Percentiles rank a stretch among this genome's conserved stretches.
These are phyloP conservation scores for Drosophila yakuba DNA, from an alignment of 1,140 invertebrate species.

Conservation along the genomic window DNA sequence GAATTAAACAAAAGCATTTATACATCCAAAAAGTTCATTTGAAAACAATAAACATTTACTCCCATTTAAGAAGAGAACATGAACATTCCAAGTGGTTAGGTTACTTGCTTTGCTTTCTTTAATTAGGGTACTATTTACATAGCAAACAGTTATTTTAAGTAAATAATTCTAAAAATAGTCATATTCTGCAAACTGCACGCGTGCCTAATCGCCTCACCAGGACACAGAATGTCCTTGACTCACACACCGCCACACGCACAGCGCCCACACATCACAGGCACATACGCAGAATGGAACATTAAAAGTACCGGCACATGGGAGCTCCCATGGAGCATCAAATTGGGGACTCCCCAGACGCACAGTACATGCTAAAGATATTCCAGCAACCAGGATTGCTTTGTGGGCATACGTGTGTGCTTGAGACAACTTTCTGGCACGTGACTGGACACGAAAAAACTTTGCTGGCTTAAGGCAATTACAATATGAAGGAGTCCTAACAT, in stretches of 20 bases:
- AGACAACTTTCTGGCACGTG: constrained; percentile 58
- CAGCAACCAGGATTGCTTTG: constrained; percentile 10
- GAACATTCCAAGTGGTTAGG: too few relatives aligned
- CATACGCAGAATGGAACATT: constrained; percentile 13
- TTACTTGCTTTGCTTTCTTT: constrained; percentile 2
- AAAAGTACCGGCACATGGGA: constrained; percentile 45
- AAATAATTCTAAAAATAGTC: constrained; percentile 62
- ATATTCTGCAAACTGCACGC: constrained; percentile 48
- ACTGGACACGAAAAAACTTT: constrained; percentile 33
- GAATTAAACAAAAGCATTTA: too few relatives aligned
- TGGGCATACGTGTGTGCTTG: constrained; percentile 17
- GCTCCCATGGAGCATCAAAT: constrained; percentile 64
- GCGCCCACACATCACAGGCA: constrained; percentile 5
- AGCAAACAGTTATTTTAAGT: constrained; percentile 56
- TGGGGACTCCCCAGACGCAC: constrained; percentile 5
- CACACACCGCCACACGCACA: constrained; percentile 20
- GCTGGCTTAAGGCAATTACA: constrained; percentile 53
- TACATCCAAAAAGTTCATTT: too few relatives aligned
- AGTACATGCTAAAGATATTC: constrained; percentile 16
- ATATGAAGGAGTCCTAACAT: constrained; percentile 43
- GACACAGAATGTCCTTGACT: constrained; percentile 54
- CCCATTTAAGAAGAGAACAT: background rate
- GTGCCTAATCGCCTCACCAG: constrained; percentile 49
- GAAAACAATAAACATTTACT: background rate
- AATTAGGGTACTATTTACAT: constrained; percentile 36